Conservation (phyloP, 2,888 invertebrate species). For the Dugesia japonica region DNA sequence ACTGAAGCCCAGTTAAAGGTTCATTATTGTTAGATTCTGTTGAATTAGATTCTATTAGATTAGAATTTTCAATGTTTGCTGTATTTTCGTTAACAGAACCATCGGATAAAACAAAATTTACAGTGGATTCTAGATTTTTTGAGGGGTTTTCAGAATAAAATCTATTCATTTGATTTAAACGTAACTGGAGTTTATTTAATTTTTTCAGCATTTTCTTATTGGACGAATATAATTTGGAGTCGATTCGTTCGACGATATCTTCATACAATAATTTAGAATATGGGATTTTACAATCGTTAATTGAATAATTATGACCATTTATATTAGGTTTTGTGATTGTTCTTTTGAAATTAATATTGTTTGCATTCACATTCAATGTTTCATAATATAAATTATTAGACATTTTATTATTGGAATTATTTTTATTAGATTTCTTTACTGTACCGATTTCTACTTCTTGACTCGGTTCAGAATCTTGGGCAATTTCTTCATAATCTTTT, state of each 20-base stretch:
- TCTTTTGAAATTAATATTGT: neutral
- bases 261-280: neutral
- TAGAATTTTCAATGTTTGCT: neutral
- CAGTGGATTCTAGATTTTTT: neutral
- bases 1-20: neutral
- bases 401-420: neutral
- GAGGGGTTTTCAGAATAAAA: neutral
- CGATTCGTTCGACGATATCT: neutral
- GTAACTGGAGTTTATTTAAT: neutral
- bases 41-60: neutral
- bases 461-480: conserved; percentile 37
- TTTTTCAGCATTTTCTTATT: neutral
- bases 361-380: neutral
- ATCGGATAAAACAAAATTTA: neutral
- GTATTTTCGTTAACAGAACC: neutral
- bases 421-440: neutral
- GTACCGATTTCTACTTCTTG: neutral
- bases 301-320: neutral
- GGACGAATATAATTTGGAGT: neutral
- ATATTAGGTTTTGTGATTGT: neutral
- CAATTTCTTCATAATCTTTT: conserved; percentile 50
- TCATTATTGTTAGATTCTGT: neutral
- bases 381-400: neutral
- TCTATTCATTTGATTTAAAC: conserved; percentile 14
- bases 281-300: neutral